A percentile compares a stretch with the other conserved stretches of the same genome.
These are phyloP conservation scores for Ceratosolen solmsi DNA, from an alignment of 1,140 invertebrate genomes.

Conservation along the genomic window DNA sequence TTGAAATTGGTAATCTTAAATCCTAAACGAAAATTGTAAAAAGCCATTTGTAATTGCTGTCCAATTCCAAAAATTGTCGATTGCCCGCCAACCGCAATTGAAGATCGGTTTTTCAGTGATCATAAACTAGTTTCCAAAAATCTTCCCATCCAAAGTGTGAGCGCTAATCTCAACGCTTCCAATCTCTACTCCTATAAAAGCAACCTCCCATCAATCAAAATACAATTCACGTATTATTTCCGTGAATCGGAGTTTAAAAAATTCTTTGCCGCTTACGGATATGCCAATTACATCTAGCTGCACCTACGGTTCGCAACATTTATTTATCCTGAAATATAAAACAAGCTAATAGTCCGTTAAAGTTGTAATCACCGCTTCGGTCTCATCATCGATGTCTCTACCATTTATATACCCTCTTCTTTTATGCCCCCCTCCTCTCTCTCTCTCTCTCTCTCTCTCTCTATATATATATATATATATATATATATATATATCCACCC, in stretches of 20 bases:
- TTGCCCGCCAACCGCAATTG: not conserved
- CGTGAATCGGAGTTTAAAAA: not conserved
- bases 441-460: constrained; percentile 15
- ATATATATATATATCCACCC: constrained; percentile 28
- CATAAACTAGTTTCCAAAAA: not conserved
- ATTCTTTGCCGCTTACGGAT: not conserved
- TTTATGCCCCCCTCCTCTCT: constrained; percentile 40
- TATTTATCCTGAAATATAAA: constrained; percentile 36
- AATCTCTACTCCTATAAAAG: not conserved
- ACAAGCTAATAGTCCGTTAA: constrained; percentile 34
- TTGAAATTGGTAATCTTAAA: no score
- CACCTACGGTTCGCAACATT: constrained; percentile 30
- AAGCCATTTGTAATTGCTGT: not conserved
- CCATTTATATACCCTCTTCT: no score
- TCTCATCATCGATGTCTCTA: constrained; percentile 34
- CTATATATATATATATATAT: no score
- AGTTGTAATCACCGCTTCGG: constrained; percentile 40
- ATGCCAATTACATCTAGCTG: constrained; percentile 39
- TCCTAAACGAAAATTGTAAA: not conserved
- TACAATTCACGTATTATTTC: constrained; percentile 23
- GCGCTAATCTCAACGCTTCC: not conserved
- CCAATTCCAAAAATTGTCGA: not conserved
- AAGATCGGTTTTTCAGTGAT: not conserved
- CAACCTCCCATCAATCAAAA: not conserved
- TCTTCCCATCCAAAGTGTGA: not conserved